Percentiles rank a stretch among this genome's conserved stretches.
phyloP scores from a whole-genome alignment of 2,888 invertebrate species.

The Scaptomyza flava region DNA sequence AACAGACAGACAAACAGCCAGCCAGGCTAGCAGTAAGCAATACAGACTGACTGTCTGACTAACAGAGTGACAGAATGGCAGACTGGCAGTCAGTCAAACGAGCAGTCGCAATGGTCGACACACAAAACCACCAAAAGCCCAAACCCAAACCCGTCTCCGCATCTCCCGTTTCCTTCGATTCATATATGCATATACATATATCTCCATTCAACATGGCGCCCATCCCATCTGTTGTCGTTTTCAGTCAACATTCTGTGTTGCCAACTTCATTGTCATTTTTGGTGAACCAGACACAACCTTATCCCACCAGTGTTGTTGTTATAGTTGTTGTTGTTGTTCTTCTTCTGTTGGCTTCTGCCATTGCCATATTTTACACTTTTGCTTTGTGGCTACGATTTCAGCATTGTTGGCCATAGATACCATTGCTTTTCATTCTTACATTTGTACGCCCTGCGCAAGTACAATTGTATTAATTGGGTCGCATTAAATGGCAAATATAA shows the following conservation, averaged over 20 bases:
- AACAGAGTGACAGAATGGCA: not conserved
- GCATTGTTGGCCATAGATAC: conserved; percentile 28
- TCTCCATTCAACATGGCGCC: conserved; percentile 57
- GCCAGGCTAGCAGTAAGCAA: conserved; percentile 3
- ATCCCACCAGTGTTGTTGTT: conserved; percentile 2
- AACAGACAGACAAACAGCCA: conserved; percentile 47
- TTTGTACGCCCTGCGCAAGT: conserved; percentile 3
- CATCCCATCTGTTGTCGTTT: conserved; percentile 54
- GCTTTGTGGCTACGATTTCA: conserved; percentile 37
- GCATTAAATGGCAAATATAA: not conserved
- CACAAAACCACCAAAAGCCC: conserved; percentile 1
- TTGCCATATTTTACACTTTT: conserved; percentile 67
- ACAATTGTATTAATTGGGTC: not conserved
- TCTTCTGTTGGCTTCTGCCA: conserved; percentile 46
- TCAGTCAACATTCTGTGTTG: conserved; percentile 45
- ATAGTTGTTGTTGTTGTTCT: conserved; percentile 15
- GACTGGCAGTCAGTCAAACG: too few relatives aligned
- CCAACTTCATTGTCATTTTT: conserved; percentile 59
- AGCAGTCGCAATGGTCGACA: conserved; percentile 4
- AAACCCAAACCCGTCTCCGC: not conserved
- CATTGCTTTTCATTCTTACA: not conserved
- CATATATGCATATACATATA: conserved; percentile 10
- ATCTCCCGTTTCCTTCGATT: conserved; percentile 13
- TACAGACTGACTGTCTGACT: not conserved
- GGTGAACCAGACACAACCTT: not conserved